phyloP scores from a whole-genome alignment of 2,797 vertebrate genomes.

The Austrolebias charrua region DNA sequence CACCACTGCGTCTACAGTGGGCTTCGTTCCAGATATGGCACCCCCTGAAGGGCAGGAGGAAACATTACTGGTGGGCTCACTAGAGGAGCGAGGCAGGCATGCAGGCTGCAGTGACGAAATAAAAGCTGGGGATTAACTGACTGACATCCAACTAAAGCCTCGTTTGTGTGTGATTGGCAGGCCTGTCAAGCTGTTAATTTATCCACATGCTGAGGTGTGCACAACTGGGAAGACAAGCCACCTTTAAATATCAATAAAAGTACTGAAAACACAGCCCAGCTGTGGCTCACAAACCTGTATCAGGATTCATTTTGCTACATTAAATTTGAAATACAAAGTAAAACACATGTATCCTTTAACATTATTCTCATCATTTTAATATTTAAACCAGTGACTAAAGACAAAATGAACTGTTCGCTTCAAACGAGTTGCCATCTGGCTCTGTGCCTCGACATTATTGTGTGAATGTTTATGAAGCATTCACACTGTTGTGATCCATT shows the following conservation, averaged over 20 bases:
- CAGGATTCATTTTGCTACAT: too few species aligned
- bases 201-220: slow-evolving; percentile 4
- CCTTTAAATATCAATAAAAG: not conserved
- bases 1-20: slow-evolving; percentile 96
- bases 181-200: slow-evolving; percentile 51
- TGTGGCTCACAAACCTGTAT: too few species aligned
- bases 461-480: too few species aligned
- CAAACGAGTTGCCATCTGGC: too few species aligned
- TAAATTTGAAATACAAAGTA: too few species aligned
- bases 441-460: too few species aligned
- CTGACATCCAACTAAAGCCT: slow-evolving; percentile 16
- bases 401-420: too few species aligned
- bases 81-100: slow-evolving; percentile 61
- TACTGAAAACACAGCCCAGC: not conserved
- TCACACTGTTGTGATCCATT: too few species aligned
- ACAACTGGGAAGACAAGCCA: not conserved
- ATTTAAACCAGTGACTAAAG: too few species aligned
- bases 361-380: too few species aligned
- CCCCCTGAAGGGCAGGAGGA: slow-evolving; percentile 95
- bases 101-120: slow-evolving; percentile 49
- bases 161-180: slow-evolving; percentile 1
- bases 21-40: slow-evolving; percentile 94
- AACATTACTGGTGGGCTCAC: slow-evolving; percentile 68
- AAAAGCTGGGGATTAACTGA: slow-evolving; percentile 19
- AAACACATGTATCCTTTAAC: too few species aligned